Evolutionary conservation across 2,113 vertebrate species (phyloP).

Genomic region (Barbus barbus): DNA sequence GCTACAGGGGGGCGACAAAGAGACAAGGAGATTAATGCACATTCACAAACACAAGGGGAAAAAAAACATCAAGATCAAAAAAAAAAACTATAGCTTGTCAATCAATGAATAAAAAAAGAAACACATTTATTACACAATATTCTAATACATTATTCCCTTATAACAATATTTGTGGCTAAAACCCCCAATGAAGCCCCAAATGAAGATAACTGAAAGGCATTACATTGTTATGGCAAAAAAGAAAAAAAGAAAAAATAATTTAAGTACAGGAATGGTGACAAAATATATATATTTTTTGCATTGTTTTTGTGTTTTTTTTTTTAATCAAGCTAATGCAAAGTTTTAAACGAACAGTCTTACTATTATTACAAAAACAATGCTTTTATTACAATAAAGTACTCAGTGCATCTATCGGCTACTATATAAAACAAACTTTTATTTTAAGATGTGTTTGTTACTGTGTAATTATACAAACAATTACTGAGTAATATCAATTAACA

Average conservation of each 20-base stretch:
- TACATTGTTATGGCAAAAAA: background rate
- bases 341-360: background rate
- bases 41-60: background rate
- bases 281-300: too few relatives aligned
- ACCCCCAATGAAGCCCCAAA: background rate
- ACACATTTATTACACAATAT: background rate
- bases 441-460: background rate
- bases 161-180: background rate
- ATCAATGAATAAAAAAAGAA: background rate
- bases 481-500: background rate
- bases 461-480: background rate
- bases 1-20: conserved; percentile 69
- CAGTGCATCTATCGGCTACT: background rate
- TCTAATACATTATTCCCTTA: background rate
- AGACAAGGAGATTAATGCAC: background rate
- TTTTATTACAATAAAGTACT: background rate
- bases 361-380: background rate
- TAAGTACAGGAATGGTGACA: background rate
- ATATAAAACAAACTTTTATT: background rate
- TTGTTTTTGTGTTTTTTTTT: too few relatives aligned
- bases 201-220: background rate
- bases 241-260: background rate
- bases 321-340: too few relatives aligned
- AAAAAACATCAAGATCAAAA: background rate
- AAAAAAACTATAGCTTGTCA: background rate